Evolutionary conservation across 2,797 vertebrate species (phyloP).

Genomic region (Lutjanus argentimaculatus): DNA sequence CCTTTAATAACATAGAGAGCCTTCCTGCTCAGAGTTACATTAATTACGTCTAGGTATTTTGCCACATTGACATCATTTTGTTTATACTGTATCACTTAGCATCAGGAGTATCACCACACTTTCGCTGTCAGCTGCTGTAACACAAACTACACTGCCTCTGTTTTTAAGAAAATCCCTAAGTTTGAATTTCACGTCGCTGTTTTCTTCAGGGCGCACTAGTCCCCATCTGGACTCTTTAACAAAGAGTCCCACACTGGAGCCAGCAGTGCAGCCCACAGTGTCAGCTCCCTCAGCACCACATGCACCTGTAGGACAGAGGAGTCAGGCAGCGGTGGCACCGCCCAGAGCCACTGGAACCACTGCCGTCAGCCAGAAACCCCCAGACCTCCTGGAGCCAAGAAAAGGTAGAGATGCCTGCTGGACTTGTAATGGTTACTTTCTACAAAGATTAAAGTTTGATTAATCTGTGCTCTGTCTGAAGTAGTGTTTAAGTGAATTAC

Average conservation of each 20-base stretch:
- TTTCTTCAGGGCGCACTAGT: slow-evolving; percentile 87
- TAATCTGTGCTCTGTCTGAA: not conserved
- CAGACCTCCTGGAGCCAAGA: slow-evolving; percentile 92
- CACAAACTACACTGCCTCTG: not conserved
- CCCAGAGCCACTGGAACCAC: slow-evolving; percentile 83
- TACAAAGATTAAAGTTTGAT: not conserved
- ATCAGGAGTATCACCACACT: not conserved
- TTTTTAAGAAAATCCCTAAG: not conserved
- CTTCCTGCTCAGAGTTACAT: not conserved
- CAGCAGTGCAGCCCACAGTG: slow-evolving; percentile 86
- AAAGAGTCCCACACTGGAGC: slow-evolving; percentile 90
- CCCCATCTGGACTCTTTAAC: slow-evolving; percentile 88
- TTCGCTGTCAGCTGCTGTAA: not conserved
- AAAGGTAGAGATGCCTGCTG: slow-evolving; percentile 83
- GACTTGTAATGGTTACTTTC: not conserved
- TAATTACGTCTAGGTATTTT: not conserved
- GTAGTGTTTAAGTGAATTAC: too few relatives aligned
- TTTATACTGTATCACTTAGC: not conserved
- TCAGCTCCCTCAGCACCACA: slow-evolving; percentile 80
- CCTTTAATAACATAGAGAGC: too few relatives aligned
- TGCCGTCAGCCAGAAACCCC: slow-evolving; percentile 87
- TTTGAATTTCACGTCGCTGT: not conserved
- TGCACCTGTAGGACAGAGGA: slow-evolving; percentile 88
- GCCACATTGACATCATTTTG: not conserved
- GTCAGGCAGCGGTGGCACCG: slow-evolving; percentile 66